Evolutionary conservation across 2,888 invertebrate genomes (phyloP), one percentile per base, ranked within the genome.

Genomic region (Agrotis segetum): DNA sequence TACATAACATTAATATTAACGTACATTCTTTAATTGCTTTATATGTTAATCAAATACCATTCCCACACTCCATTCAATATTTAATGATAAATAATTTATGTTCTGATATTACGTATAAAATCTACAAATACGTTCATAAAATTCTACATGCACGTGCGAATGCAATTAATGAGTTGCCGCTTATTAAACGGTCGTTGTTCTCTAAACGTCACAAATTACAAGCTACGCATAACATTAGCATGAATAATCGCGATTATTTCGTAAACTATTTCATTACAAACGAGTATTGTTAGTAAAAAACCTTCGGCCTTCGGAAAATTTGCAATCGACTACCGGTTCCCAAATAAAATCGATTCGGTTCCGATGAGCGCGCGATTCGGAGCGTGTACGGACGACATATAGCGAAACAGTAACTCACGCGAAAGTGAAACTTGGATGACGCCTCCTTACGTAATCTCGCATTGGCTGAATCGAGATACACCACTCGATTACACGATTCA

Each of bases 391-490:
- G 84, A 83, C 84, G 88, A 86, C 85, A 85, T 83, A 82, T 88
- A 78, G 81, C 80, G 86, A 92, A 93, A 93, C 90, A 88, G 91
- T 94, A 94, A 92, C 91, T 93, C 92, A 93, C 89, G 89, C 88
- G 92, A 95, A 95, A 95, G 95, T 95, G 96, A 95, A 95, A 95
- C 93, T 92, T 81, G 40, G 86, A 88, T 89, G 91, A 92, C 90
- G 92, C 90, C 89, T 83, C 58, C 66, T 95, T 93, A 90, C 89
- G 90, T 90, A 93, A 85, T 61, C 55, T 62, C 58, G 77, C 58
- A 90, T 87, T 83, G 75, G 40, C 67, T 84, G 87, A 88, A 87
- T 82, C 84, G 85, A 89, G 90, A 89, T 89, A 88, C 85, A 85
- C 66, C 49, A 34, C 82, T 87, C 87, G 88, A 89, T 90, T 90